A percentile compares a stretch with the other conserved stretches of the same genome.
Evolutionary conservation across 2,113 vertebrate species (phyloP).

Genomic region (Cettia cetti): DNA sequence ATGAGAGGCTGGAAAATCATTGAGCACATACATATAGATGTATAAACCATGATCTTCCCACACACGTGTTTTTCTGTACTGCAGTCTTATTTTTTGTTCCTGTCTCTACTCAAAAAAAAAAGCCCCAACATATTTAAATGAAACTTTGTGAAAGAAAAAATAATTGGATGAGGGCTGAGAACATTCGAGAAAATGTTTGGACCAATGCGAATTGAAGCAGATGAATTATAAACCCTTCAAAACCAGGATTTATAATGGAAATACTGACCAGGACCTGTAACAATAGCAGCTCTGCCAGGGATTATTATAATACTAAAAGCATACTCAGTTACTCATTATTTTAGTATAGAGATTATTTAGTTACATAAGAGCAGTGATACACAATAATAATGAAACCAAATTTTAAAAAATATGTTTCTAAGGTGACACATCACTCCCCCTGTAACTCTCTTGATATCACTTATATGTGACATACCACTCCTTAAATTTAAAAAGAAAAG

Average conservation of each 20-base stretch:
- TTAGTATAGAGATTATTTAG: slow-evolving; percentile 6
- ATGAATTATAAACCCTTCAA: slow-evolving; percentile 51
- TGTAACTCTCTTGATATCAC: not conserved
- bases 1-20: not conserved
- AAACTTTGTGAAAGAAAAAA: slow-evolving; percentile 36
- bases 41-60: not conserved
- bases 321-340: not conserved
- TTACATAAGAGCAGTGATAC: not conserved
- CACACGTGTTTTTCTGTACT: not conserved
- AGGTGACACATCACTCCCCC: not conserved
- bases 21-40: not conserved
- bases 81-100: not conserved
- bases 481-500: not conserved
- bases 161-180: not conserved
- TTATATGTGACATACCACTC: not conserved
- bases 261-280: slow-evolving; percentile 38
- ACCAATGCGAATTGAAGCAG: slow-evolving; percentile 38
- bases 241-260: slow-evolving; percentile 34
- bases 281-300: slow-evolving; percentile 36
- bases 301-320: slow-evolving; percentile 59
- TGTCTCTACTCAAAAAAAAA: not conserved
- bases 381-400: not conserved
- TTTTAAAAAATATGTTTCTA: not conserved
- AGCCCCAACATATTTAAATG: slow-evolving; percentile 10
- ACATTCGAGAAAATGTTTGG: slow-evolving; percentile 19